phyloP scores from a whole-genome alignment of 2,797 vertebrate genomes.

The Cryptoblepharus egeriae region DNA sequence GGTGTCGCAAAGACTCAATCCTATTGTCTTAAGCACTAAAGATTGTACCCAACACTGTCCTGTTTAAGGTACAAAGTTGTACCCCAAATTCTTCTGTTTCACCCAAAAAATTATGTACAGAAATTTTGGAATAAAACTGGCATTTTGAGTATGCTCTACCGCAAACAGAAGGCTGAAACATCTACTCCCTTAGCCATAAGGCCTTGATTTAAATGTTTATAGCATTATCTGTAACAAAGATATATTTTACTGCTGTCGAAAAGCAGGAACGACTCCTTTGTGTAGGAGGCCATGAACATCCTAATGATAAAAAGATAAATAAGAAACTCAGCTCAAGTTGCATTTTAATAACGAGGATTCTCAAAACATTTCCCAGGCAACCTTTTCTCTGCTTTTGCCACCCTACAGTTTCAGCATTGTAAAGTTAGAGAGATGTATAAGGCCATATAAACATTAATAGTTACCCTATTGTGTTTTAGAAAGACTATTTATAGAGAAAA shows the following conservation, averaged over 20 bases:
- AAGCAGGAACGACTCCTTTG: slow-evolving; percentile 41
- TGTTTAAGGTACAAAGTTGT: not conserved
- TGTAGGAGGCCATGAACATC: slow-evolving; percentile 55
- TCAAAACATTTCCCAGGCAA: slow-evolving; percentile 64
- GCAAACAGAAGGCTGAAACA: slow-evolving; percentile 12
- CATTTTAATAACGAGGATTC: slow-evolving; percentile 67
- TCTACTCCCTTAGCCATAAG: slow-evolving; percentile 37
- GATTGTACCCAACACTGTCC: too few species aligned
- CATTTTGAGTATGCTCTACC: slow-evolving; percentile 13
- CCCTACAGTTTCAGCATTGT: slow-evolving; percentile 64
- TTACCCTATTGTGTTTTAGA: slow-evolving; percentile 82
- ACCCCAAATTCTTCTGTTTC: slow-evolving; percentile 13
- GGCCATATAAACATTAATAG: slow-evolving; percentile 83
- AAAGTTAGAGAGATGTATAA: slow-evolving; percentile 80
- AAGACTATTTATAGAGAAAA: slow-evolving; percentile 91
- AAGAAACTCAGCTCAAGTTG: slow-evolving; percentile 54
- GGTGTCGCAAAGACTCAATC: not conserved
- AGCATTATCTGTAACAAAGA: slow-evolving; percentile 42
- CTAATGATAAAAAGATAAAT: slow-evolving; percentile 64
- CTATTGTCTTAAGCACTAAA: slow-evolving; percentile 41
- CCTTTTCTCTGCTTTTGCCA: slow-evolving; percentile 68
- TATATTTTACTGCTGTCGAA: slow-evolving; percentile 42
- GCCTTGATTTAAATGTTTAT: slow-evolving; percentile 39
- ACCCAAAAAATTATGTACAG: not conserved
- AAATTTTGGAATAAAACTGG: slow-evolving; percentile 2